Evolutionary conservation across 1,140 invertebrate genomes (phyloP), one percentile per base, ranked within the genome.

Genomic region (Bombus fervidus): DNA sequence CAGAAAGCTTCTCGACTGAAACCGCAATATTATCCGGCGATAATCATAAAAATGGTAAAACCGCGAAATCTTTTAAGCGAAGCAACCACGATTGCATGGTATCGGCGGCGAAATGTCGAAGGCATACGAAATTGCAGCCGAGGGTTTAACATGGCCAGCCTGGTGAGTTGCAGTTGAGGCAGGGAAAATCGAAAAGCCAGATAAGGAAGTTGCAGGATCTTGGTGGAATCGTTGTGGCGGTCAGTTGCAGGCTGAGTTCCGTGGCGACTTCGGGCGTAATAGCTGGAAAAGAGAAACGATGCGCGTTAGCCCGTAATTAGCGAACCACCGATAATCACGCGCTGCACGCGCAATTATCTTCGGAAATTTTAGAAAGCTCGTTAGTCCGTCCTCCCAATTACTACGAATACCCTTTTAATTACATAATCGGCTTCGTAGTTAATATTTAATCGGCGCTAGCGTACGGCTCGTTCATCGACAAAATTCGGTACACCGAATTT

Each of bases 221-320:
- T 13, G 15, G 28, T 12, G 41, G 69, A 43, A 57, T 59, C 25
- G 57, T 43, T 43, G 1, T 22, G n/a, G 34, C 31, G 10, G 39
- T n/a, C 57, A 37, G 39, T 68, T 13, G 72, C 43, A 25, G 34
- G 66, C 22, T 12, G 41, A 59, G 74, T 82, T 82, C 71, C 81
- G 59, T 59, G 72, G 39, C 81, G 76, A 72, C 83, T 85, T 79
- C 18, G 75, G 68, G 41, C 41, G 62, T 85, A 87, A 82, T 85
- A 85, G 53, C 72, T 87, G 68, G 74, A 87, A 90, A 89, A 90
- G 88, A 78, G 84, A 78, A 89, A 87, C 81, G 73, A 89, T 64
- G 57, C 53, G 59, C 34, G 73, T 80, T 87, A 73, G 57, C 43
- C 57, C 25, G 82, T 83, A 83, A 82, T 90, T 89, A 82, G 83